phyloP scores from a whole-genome alignment of 2,113 vertebrate species.

The Mystacornis crossleyi region DNA sequence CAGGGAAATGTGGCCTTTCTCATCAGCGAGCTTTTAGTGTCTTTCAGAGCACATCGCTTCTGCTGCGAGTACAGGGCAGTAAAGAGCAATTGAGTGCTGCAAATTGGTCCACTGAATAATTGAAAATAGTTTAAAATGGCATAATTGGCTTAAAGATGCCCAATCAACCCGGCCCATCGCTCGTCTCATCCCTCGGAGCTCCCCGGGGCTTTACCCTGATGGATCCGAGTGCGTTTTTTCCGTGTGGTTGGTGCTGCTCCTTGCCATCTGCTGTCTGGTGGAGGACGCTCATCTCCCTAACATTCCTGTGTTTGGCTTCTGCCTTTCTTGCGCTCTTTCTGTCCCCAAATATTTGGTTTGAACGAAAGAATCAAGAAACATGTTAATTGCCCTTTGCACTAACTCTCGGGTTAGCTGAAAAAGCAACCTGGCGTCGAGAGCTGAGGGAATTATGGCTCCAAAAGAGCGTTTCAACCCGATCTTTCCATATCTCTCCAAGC shows the following conservation, averaged over 20 bases:
- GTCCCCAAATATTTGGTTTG: neutral
- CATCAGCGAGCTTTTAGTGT: neutral
- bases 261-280: neutral
- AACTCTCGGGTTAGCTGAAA: neutral
- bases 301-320: accelerated
- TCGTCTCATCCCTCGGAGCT: neutral
- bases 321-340: neutral
- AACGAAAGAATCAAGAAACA: neutral
- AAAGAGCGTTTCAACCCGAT: neutral
- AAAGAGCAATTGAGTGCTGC: slow-evolving; percentile 20
- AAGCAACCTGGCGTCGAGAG: neutral
- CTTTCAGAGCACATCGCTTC: neutral
- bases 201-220: neutral
- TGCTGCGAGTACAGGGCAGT: neutral
- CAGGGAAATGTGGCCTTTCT: neutral
- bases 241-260: neutral
- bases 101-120: slow-evolving; percentile 12
- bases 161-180: neutral
- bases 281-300: neutral
- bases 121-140: neutral
- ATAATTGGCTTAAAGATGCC: neutral
- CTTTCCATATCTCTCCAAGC: neutral
- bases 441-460: neutral
- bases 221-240: neutral
- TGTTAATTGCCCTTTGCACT: neutral